Base-by-base conservation (phyloP, 2,113 vertebrate genomes). In the Galbula dea region DNA sequence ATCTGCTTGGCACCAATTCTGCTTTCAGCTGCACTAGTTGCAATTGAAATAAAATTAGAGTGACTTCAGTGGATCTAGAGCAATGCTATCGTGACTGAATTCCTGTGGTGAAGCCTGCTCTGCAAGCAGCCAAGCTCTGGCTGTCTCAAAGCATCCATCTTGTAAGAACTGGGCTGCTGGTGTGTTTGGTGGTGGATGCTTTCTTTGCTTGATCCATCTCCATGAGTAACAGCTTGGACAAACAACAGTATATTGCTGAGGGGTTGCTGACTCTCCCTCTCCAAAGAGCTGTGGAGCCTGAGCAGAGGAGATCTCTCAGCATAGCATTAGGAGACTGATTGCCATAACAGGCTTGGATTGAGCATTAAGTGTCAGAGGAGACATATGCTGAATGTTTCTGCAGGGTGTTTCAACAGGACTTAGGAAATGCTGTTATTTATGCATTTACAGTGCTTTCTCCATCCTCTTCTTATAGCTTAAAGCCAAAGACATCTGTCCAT, bases 351-450 rank as follows among this genome's bases (percentile, higher is more conserved):
- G 5, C 78, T 85, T 65, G 49, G 54, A n/a, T 13, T 58, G 68
- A 82, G 9, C 43, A 12, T 54, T 32, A 19, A 55, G 48, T 57
- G 45, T 59, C 75, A 83, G 49, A 95, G 84, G 62, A 95, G 30
- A 20, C 32, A 37, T 32, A 20, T 23, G 58, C 41, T 93, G 76
- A 88, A 34, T 74, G 34, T 76, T 81, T 88, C 83, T 83, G 45
- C 82, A 76, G 75, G 51, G 24, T 0, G 0, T 80, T 84, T 49
- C 79, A 49, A 27, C 34, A 58, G 37, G 51, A 57, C 62, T 93
- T 41, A 66, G 87, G 62, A 96, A 95, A 51, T 93, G 63, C 37
- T 15, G 3, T n/a, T 72, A 72, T 72, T 94, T 78, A 59, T 88
- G 8, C 34, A 43, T 71, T 79, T 81, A 43, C 48, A 66, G 12